These are phyloP conservation scores for Nettapus auritus DNA, from an alignment of 2,113 vertebrate species.

Conservation along the genomic window DNA sequence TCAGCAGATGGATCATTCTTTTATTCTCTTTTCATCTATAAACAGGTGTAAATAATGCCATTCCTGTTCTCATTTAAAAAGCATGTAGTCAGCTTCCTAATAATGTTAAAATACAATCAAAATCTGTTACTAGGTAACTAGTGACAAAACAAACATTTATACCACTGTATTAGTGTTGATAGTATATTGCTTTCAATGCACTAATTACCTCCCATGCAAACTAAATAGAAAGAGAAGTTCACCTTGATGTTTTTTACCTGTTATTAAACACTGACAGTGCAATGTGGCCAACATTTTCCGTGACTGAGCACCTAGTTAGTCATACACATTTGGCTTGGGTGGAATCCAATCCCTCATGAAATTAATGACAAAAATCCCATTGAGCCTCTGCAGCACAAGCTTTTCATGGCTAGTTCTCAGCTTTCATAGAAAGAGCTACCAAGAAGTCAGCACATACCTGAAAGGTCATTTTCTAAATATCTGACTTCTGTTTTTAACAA, in stretches of 20 bases:
- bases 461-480: neutral
- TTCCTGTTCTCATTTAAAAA: constrained; percentile 1
- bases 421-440: neutral
- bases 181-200: neutral
- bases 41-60: neutral
- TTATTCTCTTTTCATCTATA: neutral
- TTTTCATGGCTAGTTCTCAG: neutral
- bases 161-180: neutral
- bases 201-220: neutral
- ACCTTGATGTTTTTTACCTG: neutral
- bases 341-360: neutral
- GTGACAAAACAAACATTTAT: constrained; percentile 5
- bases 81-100: neutral
- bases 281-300: constrained; percentile 2
- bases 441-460: neutral
- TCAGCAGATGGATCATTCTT: neutral
- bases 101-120: neutral
- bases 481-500: neutral
- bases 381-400: neutral
- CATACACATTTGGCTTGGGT: neutral
- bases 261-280: constrained; percentile 1
- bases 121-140: constrained; percentile 45
- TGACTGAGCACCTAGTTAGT: constrained; percentile 23
- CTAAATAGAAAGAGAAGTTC: constrained; percentile 48
- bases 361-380: neutral